Evolutionary conservation across 2,113 vertebrate genomes (phyloP), one percentile per base, ranked within the genome.

Genomic region (Ophthalmotilapia sp.): DNA sequence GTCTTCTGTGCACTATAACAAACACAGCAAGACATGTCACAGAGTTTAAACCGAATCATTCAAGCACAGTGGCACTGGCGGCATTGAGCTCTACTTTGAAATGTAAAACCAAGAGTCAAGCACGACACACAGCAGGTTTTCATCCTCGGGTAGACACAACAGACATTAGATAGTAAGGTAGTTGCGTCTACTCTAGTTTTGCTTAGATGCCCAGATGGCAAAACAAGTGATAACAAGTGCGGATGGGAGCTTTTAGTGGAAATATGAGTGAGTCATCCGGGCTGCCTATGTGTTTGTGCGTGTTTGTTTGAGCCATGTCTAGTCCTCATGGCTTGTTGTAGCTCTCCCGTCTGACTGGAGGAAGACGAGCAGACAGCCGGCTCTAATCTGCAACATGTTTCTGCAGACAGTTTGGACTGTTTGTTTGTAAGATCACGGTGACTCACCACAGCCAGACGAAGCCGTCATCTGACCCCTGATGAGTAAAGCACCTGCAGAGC

Each of bases 371-470:
- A 83, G 70, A 89, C 92, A 94, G 90, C 91, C 93, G 87, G 83
- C 86, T 87, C 58, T 91, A 87, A 95, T 96, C 93, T 81, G 47
- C 55, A 89, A 84, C 94, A 95, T 93, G 91, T 95, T 95, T 91
- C 88, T 93, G 85, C 58, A 79, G 49, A 88, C 80, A 55, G 33
- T 21, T 68, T 31, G 19, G 23, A 62, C 51, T 89, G 73, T 84
- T 54, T 62, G 55, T 86, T 80, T 85, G 77, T 75, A 31, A 81
- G 79, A 73, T 58, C 65, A 85, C 58, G 26, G 87, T 92, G 89
- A 93, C 80, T 93, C 88, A 91, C 21, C n/a, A 6, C 2, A 31
- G 60, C 38, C 87, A 38, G 26, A 58, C 58, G 81, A 89, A 53
- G 85, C 62, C 47, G 9, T 9, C 53, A 80, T 75, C 9, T 51